Conservation (phyloP, 1,140 invertebrate species). For the Heliconius hermathena region DNA sequence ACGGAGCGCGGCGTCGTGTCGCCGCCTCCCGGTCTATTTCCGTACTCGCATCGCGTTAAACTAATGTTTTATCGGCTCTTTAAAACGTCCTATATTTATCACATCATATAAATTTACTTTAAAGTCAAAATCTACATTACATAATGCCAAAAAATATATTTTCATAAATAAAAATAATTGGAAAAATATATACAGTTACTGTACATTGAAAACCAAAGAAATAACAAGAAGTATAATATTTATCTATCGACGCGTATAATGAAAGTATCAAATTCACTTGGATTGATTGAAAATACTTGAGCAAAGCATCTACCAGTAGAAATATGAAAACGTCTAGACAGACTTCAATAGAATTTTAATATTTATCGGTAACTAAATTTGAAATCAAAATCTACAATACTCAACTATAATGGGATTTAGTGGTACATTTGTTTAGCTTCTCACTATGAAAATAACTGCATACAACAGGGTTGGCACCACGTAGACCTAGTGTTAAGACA, state of each 20-base stretch:
- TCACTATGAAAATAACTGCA: no score
- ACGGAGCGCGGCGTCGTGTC: conserved; percentile 17
- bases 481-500: no score
- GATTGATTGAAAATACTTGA: background rate
- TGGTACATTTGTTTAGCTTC: no score
- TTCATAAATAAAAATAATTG: background rate
- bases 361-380: background rate
- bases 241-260: no score
- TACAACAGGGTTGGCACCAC: no score
- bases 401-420: background rate
- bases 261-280: background rate
- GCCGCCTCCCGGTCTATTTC: conserved; percentile 37
- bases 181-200: no score
- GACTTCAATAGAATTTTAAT: background rate
- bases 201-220: no score
- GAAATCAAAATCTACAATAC: background rate
- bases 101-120: background rate
- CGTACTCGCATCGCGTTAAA: conserved; percentile 25
- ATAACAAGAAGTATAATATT: no score
- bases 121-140: background rate
- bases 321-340: background rate
- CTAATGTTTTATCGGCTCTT: conserved; percentile 28
- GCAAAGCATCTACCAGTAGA: background rate
- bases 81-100: background rate
- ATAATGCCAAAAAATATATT: background rate